These are phyloP conservation scores for Xylota segnis DNA, from an alignment of 2,888 invertebrate species.

Conservation along the genomic window DNA sequence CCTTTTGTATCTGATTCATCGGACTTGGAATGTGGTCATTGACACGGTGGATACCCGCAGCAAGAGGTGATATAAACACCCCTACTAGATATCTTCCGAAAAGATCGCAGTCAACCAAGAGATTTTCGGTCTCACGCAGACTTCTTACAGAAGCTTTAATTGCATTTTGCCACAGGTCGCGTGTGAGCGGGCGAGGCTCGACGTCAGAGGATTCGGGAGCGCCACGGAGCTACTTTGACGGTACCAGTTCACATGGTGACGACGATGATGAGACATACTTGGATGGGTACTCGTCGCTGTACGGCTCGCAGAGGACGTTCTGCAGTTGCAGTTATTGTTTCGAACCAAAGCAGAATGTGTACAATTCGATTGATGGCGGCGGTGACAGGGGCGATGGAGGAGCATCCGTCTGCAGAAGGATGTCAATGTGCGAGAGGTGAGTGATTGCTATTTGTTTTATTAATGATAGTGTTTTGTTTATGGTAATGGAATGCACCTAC, in stretches of 20 bases:
- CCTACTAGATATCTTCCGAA: constrained; percentile 29
- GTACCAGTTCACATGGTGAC: constrained; percentile 71
- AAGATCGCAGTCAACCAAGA: constrained; percentile 44
- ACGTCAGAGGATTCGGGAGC: constrained; percentile 78
- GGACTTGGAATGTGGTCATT: constrained; percentile 89
- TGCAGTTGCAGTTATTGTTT: constrained; percentile 88
- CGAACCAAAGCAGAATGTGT: constrained; percentile 85
- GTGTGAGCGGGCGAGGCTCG: constrained; percentile 77
- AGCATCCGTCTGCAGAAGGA: constrained; percentile 71
- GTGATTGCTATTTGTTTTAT: constrained; percentile 64
- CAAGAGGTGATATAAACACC: constrained; percentile 83
- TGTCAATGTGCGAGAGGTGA: constrained; percentile 82
- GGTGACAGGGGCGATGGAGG: background rate
- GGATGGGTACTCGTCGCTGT: constrained; percentile 84
- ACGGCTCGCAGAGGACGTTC: constrained; percentile 86
- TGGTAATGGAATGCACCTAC: background rate
- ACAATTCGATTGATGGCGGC: constrained; percentile 80
- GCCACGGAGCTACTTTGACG: constrained; percentile 77
- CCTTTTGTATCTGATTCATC: constrained; percentile 88
- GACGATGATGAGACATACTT: constrained; percentile 74
- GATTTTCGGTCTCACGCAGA: constrained; percentile 45
- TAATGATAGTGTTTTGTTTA: background rate
- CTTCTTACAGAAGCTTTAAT: constrained; percentile 60
- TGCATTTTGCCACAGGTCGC: constrained; percentile 78
- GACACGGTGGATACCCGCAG: constrained; percentile 87